A percentile compares a stretch with the other conserved stretches of the same genome.
These are phyloP conservation scores for Ephestia elutella DNA, from an alignment of 1,140 invertebrate genomes.

Conservation along the genomic window DNA sequence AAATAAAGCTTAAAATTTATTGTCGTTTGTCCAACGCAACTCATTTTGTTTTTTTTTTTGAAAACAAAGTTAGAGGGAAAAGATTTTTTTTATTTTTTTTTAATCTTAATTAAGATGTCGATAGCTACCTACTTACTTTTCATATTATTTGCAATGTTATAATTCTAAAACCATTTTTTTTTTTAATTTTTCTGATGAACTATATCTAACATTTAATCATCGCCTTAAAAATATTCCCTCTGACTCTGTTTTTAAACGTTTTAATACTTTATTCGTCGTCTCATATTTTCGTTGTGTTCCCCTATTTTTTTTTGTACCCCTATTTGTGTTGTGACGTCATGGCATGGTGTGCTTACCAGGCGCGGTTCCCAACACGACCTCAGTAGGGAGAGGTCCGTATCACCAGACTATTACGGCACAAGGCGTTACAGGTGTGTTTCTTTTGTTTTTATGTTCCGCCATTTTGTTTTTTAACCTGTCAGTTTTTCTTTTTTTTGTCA, in stretches of 20 bases:
- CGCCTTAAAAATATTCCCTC: not conserved
- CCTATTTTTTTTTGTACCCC: conserved; percentile 13
- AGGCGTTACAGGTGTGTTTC: conserved; percentile 79
- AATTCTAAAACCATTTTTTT: no score
- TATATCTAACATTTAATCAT: no score
- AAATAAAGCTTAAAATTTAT: not conserved
- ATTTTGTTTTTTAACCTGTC: conserved; percentile 9
- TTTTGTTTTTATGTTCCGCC: conserved; percentile 24
- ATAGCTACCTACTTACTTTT: no score
- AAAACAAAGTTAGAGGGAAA: not conserved
- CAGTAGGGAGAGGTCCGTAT: conserved; percentile 75
- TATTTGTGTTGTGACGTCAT: conserved; percentile 36
- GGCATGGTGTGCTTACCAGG: conserved; percentile 65
- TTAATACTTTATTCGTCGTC: not conserved
- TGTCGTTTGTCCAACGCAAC: not conserved
- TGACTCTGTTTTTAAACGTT: not conserved
- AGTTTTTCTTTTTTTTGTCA: conserved; percentile 13
- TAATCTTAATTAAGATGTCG: not conserved
- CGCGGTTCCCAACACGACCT: conserved; percentile 81
- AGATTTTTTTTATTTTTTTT: not conserved
- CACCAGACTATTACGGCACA: conserved; percentile 78
- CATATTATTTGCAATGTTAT: no score
- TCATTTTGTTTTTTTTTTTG: not conserved
- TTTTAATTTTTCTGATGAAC: no score
- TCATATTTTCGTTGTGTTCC: conserved; percentile 7